phyloP scores from a whole-genome alignment of 2,113 vertebrate genomes.

The Cygnus atratus region DNA sequence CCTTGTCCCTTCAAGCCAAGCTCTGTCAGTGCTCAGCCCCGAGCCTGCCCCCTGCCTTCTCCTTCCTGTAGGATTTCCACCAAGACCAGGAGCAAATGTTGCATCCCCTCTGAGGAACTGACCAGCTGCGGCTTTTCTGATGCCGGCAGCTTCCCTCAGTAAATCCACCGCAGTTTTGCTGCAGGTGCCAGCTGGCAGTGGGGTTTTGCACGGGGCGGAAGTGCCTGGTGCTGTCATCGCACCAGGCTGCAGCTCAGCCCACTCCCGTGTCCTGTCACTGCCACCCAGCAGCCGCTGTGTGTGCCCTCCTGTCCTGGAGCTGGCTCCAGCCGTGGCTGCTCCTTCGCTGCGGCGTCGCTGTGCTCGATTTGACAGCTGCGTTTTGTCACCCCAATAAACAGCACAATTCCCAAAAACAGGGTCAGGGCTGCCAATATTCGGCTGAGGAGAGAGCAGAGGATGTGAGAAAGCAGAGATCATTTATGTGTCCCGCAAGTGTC shows the following conservation, averaged over 20 bases:
- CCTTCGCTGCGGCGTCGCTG: background rate
- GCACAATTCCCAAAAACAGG: background rate
- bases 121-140: background rate
- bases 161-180: no score
- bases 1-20: background rate
- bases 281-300: no score
- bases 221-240: background rate
- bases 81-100: background rate
- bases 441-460: background rate
- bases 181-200: background rate
- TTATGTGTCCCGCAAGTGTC: background rate
- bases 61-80: background rate
- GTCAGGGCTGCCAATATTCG: accelerated
- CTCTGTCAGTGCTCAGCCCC: background rate
- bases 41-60: background rate
- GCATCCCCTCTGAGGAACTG: background rate
- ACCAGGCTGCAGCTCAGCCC: background rate
- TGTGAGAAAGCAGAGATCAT: background rate
- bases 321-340: background rate
- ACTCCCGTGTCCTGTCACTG: no score
- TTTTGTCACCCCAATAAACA: background rate
- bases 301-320: background rate
- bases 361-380: background rate
- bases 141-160: no score
- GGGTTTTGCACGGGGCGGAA: background rate